Evolutionary conservation across 2,113 vertebrate genomes (phyloP), one percentile per base, ranked within the genome.

Genomic region (Nibea coibor): DNA sequence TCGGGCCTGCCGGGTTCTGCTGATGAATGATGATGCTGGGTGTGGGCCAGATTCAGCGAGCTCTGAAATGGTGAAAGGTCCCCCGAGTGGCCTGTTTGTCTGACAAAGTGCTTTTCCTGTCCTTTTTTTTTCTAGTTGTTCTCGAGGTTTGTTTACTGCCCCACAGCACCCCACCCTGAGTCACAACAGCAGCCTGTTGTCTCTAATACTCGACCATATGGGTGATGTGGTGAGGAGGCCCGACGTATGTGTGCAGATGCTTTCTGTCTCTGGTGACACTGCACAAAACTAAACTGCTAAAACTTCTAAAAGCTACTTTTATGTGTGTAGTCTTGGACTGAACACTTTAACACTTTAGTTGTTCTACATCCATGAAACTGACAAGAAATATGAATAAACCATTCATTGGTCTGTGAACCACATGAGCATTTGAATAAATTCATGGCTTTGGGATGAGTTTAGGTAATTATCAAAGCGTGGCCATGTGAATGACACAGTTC

Each of bases 81-180:
- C 80, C 87, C 69, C 1, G 47, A 71, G 88, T 76, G n/a, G 56
- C 14, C 58, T 78, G 82, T 91, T 89, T 89, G 84, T 90, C 79
- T 85, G 83, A 87, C 69, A 67, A 89, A 91, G 74, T 85, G 81
- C 61, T 84, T 92, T 90, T 86, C 87, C 86, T 90, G 86, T 80
- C 87, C 31, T 54, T 45, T 73, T 64, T 67, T 53, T 39, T n/a
- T 59, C 20, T 57, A 39, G 14, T 75, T 63, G 66, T 50, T 78
- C 50, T 80, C 3, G 20, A 20, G 42, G 69, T 75, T 68, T 92
- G 85, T 90, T 89, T 91, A 82, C 75, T 56, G 56, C 69, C 54
- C 31, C 57, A 43, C 64, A 54, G 45, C 39, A 42, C 4, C 51
- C n/a, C 65, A 20, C n/a, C 57, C 66, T 68, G 81, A 83, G 61